These are phyloP conservation scores for Echinarachnius parma DNA, from an alignment of 53 echinoderm and acorn worm species.

Conservation along the genomic window DNA sequence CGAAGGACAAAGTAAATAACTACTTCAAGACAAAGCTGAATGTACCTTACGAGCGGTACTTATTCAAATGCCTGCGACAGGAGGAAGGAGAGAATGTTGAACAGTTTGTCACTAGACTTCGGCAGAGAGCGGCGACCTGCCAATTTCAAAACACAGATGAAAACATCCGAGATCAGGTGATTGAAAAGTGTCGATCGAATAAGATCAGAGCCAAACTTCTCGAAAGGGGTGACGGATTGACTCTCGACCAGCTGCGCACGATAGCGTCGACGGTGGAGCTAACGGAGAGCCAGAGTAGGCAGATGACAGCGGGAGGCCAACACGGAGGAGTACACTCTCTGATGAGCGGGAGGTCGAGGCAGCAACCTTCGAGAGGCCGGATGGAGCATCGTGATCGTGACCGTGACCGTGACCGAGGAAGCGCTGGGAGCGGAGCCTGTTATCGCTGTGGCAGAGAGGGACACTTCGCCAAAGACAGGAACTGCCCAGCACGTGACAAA, in stretches of 20 bases:
- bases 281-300: constrained; percentile 35
- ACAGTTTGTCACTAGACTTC: constrained; percentile 18
- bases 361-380: constrained; percentile 14
- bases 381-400: background rate
- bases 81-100: constrained; percentile 23
- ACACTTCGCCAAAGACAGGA: constrained; percentile 47
- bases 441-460: constrained; percentile 43
- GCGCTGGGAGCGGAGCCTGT: constrained; percentile 2
- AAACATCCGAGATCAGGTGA: constrained; percentile 45
- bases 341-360: background rate
- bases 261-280: constrained; percentile 51
- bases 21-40: constrained; percentile 42
- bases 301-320: constrained; percentile 24
- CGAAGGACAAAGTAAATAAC: background rate
- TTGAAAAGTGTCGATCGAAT: constrained; percentile 56
- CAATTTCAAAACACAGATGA: constrained; percentile 21
- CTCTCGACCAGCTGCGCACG: constrained; percentile 35
- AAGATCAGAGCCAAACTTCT: constrained; percentile 42
- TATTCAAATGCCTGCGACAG: constrained; percentile 30
- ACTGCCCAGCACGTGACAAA: constrained; percentile 46
- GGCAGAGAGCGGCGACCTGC: constrained; percentile 29
- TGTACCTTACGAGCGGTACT: constrained; percentile 25
- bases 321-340: background rate
- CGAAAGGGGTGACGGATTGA: constrained; percentile 46
- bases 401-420: background rate